These are phyloP conservation scores for Stegostoma tigrinum DNA, from an alignment of 2,113 vertebrate species.

Conservation along the genomic window DNA sequence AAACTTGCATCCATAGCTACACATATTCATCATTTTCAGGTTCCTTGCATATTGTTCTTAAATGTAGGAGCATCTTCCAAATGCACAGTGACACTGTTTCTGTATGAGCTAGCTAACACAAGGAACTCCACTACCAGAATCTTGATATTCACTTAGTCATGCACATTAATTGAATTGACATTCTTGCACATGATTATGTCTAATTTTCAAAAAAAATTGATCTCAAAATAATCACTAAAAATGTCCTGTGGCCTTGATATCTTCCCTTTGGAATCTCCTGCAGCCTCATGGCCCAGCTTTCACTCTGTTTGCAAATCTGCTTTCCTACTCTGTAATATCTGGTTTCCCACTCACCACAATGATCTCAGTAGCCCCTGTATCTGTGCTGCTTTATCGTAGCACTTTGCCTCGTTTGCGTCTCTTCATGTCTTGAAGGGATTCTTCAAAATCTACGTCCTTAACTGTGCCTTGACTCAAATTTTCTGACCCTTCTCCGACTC, in stretches of 20 bases:
- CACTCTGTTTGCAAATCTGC: background rate
- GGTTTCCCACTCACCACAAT: background rate
- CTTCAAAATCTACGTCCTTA: background rate
- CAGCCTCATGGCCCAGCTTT: background rate
- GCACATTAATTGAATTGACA: background rate
- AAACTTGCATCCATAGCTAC: background rate
- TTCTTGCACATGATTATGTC: background rate
- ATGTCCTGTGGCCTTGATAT: background rate
- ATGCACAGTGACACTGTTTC: background rate
- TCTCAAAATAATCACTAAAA: background rate
- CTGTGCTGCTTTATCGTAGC: background rate
- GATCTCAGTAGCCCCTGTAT: background rate
- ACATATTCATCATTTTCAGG: background rate
- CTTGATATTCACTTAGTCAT: background rate
- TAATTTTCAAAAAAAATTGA: background rate
- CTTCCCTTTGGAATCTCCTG: background rate
- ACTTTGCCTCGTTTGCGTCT: background rate
- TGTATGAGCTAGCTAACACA: background rate
- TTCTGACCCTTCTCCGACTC: background rate
- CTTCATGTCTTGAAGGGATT: no score
- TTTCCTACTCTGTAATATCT: background rate
- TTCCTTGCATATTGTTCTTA: background rate
- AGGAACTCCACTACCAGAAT: background rate
- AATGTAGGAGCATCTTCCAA: background rate
- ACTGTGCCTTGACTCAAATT: background rate